Evolutionary conservation across 2,113 vertebrate genomes (phyloP).

Genomic region (Misgurnus mizolepis): DNA sequence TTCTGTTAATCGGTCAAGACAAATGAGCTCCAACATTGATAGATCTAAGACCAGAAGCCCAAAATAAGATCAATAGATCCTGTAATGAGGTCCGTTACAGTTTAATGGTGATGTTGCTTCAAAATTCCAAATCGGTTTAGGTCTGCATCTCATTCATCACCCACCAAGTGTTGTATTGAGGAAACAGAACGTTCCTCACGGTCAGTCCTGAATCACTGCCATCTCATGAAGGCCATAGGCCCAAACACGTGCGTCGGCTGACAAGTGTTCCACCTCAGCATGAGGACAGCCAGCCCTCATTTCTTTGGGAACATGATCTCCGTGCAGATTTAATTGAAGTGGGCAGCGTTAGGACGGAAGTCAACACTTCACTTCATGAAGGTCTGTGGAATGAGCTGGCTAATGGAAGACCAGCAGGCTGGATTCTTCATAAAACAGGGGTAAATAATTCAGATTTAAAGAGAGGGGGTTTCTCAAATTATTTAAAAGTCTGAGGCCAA

Average conservation of each 20-base stretch:
- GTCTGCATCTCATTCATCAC: not conserved
- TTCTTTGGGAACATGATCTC: conserved; percentile 53
- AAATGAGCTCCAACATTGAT: not conserved
- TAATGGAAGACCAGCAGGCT: conserved; percentile 73
- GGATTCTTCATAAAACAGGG: conserved; percentile 67
- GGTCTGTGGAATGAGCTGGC: conserved; percentile 52
- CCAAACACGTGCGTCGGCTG: conserved; percentile 32
- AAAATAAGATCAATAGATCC: not conserved
- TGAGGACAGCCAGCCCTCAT: conserved; percentile 53
- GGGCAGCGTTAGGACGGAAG: conserved; percentile 64
- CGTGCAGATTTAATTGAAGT: conserved; percentile 69
- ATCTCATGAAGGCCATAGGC: conserved; percentile 15
- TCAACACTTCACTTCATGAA: not conserved
- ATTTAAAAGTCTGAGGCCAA: conserved; percentile 68
- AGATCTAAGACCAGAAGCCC: not conserved
- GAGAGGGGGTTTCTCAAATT: conserved; percentile 69
- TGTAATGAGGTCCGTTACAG: not conserved
- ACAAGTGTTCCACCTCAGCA: conserved; percentile 54
- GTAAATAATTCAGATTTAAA: conserved; percentile 77
- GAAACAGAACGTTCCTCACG: conserved; percentile 1
- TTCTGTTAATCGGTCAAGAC: not conserved
- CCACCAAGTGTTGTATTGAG: conserved; percentile 20
- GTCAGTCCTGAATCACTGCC: conserved; percentile 24
- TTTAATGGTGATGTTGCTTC: not conserved
- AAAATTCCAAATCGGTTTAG: not conserved